Conservation (phyloP, 2,888 invertebrate genomes). For the Caenorhabditis virilis region DNA sequence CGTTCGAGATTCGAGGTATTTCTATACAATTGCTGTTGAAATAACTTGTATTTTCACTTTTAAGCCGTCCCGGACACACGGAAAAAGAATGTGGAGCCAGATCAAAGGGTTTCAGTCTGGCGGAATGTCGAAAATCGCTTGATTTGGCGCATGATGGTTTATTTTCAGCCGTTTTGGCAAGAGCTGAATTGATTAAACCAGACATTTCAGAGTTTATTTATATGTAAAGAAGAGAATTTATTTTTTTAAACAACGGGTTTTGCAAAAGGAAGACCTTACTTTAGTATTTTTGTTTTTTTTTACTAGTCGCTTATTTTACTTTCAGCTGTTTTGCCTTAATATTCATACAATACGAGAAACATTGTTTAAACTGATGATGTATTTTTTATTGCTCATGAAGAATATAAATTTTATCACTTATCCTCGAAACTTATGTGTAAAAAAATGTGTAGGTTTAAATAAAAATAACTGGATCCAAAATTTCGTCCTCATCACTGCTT, state of each 20-base stretch:
- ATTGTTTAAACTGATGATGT: too few species aligned
- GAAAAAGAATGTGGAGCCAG: slow-evolving; percentile 47
- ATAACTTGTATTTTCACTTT: too few species aligned
- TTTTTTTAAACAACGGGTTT: slow-evolving; percentile 1
- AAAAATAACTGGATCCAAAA: too few species aligned
- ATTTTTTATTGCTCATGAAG: too few species aligned
- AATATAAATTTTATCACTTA: too few species aligned
- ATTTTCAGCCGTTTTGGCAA: slow-evolving; percentile 61
- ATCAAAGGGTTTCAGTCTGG: slow-evolving; percentile 40
- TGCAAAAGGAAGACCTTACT: too few species aligned
- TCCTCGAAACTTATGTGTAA: too few species aligned
- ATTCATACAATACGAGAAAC: neutral
- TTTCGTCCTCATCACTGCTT: too few species aligned
- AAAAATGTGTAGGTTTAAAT: too few species aligned
- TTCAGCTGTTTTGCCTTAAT: neutral
- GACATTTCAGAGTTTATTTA: slow-evolving; percentile 61
- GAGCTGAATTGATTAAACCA: slow-evolving; percentile 56
- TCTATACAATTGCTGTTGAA: too few species aligned
- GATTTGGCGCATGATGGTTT: slow-evolving; percentile 47
- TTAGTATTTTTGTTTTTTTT: neutral
- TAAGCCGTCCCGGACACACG: slow-evolving; percentile 35
- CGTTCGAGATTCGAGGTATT: slow-evolving; percentile 51
- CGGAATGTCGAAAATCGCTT: slow-evolving; percentile 45
- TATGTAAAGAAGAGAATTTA: slow-evolving; percentile 16
- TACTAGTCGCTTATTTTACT: neutral